phyloP scores from a whole-genome alignment of 2,888 invertebrate genomes.

The Meteorus colon region DNA sequence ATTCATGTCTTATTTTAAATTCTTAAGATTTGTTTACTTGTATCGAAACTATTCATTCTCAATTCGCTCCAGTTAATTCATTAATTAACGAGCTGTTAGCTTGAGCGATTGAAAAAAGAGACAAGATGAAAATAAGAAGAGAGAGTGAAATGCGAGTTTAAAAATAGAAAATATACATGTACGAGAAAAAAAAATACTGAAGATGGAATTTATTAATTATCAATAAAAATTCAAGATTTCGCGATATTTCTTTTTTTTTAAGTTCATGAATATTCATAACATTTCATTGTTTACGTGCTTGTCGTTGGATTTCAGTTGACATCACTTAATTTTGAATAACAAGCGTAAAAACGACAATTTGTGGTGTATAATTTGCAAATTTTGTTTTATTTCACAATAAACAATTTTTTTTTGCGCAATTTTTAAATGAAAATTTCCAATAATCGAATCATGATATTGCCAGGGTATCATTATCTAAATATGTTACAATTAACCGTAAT shows the following conservation, averaged over 20 bases:
- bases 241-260: not conserved
- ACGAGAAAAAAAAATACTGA: not conserved
- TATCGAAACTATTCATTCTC: too few relatives aligned
- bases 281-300: not conserved
- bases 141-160: not conserved
- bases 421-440: conserved; percentile 3
- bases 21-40: too few relatives aligned
- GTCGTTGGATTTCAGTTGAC: not conserved
- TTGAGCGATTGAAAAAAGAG: not conserved
- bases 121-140: conserved; percentile 1
- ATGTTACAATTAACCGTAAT: conserved; percentile 7
- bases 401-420: conserved; percentile 8
- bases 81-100: not conserved
- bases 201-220: conserved; percentile 6
- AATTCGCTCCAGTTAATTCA: not conserved
- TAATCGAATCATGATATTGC: not conserved
- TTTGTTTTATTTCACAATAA: conserved; percentile 12
- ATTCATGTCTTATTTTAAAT: too few relatives aligned
- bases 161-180: not conserved
- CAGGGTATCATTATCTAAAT: conserved; percentile 18
- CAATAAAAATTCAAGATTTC: conserved; percentile 14
- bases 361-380: not conserved
- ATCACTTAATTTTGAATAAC: not conserved
- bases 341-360: not conserved
- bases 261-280: not conserved